Conservation (phyloP, 2,888 invertebrate genomes). For the Ormyrus pomaceus region DNA sequence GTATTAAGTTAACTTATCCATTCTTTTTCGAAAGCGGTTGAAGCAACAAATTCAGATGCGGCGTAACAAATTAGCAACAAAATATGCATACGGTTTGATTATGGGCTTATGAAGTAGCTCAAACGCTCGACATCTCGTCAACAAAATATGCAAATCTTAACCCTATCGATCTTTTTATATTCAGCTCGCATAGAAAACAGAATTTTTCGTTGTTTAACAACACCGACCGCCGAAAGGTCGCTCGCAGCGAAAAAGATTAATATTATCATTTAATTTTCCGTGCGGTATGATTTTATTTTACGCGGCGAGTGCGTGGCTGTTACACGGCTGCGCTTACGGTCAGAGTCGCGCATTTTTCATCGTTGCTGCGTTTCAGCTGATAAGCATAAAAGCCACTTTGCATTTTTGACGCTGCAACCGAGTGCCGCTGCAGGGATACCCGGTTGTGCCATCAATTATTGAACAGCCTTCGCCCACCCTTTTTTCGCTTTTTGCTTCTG, state of each 20-base stretch:
- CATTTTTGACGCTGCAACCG: slow-evolving; percentile 28
- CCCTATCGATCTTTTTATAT: slow-evolving; percentile 16
- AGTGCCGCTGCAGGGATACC: background rate
- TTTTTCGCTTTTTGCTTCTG: no score
- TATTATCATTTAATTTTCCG: slow-evolving; percentile 44
- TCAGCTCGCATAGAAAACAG: background rate
- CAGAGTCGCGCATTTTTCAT: slow-evolving; percentile 13
- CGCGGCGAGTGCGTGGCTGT: no score
- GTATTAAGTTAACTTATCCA: no score
- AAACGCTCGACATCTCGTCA: background rate
- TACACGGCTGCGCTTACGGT: background rate
- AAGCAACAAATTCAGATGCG: no score
- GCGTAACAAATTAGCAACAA: no score
- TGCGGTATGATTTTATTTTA: slow-evolving; percentile 26
- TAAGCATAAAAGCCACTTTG: slow-evolving; percentile 41
- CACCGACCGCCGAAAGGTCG: background rate
- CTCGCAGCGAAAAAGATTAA: slow-evolving; percentile 5
- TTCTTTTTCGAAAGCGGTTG: no score
- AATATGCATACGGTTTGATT: no score
- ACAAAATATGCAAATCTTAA: slow-evolving; percentile 16
- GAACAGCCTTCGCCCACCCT: slow-evolving; percentile 10
- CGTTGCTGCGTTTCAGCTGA: slow-evolving; percentile 24
- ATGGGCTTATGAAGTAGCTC: background rate
- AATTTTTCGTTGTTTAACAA: slow-evolving; percentile 15
- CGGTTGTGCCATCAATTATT: slow-evolving; percentile 34